Base-by-base conservation (phyloP, 2,113 vertebrate species). In the Natator depressus region DNA sequence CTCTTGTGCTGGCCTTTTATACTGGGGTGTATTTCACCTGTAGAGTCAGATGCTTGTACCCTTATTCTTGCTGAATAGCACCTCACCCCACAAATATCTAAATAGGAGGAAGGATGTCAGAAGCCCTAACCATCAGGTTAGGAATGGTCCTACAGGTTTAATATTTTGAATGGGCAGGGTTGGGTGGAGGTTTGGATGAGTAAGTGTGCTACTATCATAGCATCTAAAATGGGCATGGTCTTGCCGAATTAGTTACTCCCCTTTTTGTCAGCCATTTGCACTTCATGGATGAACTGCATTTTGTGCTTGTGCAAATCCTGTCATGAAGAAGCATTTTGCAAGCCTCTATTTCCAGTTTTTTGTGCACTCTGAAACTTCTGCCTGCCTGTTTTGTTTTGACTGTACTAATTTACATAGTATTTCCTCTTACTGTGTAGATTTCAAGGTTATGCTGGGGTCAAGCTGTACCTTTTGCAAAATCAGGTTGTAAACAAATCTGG, bases 401-500 rank as follows among this genome's bases (percentile, higher is more conserved):
- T 96, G 72, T 54, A 62, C 82, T 93, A 49, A 96, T 97, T 97
- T 96, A 91, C 96, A 96, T 95, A 90, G 94, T 75, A 91, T 95
- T 97, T 97, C 97, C 97, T 97, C 93, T 94, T 53, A 69, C 93
- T 90, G 80, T 24, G 87, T 90, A 90, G 93, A 95, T 83, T 80
- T 89, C 91, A 94, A 93, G 93, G 96, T 97, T 97, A 89, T 1
- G 0, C 38, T n/a, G 55, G 93, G 96, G 96, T 94, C 93, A 92
- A 57, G 89, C 88, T 90, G 82, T 95, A 96, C 95, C 96, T 96
- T 94, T 93, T 90, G 86, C 93, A 91, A 97, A 62, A 97, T 94
- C 94, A 96, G 93, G 96, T 94, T 93, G 93, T 97, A 97, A 97
- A 97, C 97, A 97, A 96, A 88, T 47, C 89, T 93, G 76, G 88